These are phyloP conservation scores for Conops quadrifasciatus DNA, from an alignment of 2,888 invertebrate species.

Conservation along the genomic window DNA sequence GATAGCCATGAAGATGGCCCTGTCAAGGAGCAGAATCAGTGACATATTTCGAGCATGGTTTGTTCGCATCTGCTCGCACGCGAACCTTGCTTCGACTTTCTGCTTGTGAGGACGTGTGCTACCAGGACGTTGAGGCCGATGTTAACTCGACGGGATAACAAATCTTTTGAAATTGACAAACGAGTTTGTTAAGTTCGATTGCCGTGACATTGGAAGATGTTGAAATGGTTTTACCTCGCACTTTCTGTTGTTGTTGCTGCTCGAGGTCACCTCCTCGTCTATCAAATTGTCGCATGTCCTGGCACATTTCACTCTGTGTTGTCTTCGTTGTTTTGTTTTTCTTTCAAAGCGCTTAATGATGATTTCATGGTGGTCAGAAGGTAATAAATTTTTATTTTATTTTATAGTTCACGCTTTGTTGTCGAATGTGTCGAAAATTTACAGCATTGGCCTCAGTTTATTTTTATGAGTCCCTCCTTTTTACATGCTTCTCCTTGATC, in stretches of 20 bases:
- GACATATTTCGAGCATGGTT: background rate
- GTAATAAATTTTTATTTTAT: constrained; percentile 58
- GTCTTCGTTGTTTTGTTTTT: constrained; percentile 9
- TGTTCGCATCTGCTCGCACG: background rate
- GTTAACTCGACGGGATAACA: constrained; percentile 65
- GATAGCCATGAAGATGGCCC: background rate
- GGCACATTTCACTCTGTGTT: constrained; percentile 46
- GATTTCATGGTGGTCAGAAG: constrained; percentile 65
- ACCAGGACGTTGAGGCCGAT: constrained; percentile 54
- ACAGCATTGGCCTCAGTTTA: constrained; percentile 43
- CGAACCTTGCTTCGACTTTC: background rate
- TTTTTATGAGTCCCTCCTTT: constrained; percentile 27
- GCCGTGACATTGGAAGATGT: constrained; percentile 1
- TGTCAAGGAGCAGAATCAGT: constrained; percentile 1
- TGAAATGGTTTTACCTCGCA: constrained; percentile 14
- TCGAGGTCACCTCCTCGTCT: constrained; percentile 24
- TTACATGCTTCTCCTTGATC: constrained; percentile 47
- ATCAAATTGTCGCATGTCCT: constrained; percentile 50
- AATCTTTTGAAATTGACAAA: constrained; percentile 64
- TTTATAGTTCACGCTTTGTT: constrained; percentile 50
- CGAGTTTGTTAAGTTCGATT: constrained; percentile 52
- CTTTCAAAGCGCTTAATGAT: constrained; percentile 53
- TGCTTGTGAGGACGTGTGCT: constrained; percentile 35
- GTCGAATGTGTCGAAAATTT: constrained; percentile 50
- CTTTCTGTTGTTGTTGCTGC: background rate